phyloP scores from a whole-genome alignment of 2,797 vertebrate species.

The Enteromius unitaeniatus region DNA sequence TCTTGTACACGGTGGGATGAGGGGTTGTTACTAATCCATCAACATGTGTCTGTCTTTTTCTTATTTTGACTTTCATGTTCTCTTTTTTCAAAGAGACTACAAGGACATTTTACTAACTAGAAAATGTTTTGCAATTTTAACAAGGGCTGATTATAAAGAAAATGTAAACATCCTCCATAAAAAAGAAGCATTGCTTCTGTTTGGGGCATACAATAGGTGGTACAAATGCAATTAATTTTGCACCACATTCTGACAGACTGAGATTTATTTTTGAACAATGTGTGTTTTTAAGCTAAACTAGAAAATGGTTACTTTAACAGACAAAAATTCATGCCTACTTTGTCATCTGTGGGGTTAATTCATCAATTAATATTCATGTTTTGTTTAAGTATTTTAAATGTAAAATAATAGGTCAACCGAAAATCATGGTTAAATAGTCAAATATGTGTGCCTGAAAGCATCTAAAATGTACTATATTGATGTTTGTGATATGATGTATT shows the following conservation, averaged over 20 bases:
- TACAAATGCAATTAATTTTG: background rate
- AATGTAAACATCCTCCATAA: background rate
- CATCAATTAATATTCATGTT: background rate
- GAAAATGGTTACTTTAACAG: background rate
- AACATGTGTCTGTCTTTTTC: background rate
- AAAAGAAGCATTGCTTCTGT: background rate
- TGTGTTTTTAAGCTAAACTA: background rate
- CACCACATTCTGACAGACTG: background rate
- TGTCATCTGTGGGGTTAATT: background rate
- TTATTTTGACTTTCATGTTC: conserved; percentile 1
- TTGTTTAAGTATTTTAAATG: background rate
- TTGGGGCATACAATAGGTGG: background rate
- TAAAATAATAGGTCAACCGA: background rate
- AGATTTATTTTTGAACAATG: background rate
- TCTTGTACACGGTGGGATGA: background rate
- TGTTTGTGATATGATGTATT: background rate
- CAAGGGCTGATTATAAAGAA: background rate
- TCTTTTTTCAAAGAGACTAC: background rate
- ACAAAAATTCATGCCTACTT: background rate
- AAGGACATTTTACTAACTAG: background rate
- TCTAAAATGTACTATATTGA: background rate
- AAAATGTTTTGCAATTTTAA: background rate
- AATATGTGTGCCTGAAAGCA: background rate
- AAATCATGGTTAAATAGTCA: background rate
- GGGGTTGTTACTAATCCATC: conserved; percentile 24